Evolutionary conservation across 1,140 invertebrate species (phyloP), one percentile per base, ranked within the genome.

Genomic region (Mesaphorura yosii): DNA sequence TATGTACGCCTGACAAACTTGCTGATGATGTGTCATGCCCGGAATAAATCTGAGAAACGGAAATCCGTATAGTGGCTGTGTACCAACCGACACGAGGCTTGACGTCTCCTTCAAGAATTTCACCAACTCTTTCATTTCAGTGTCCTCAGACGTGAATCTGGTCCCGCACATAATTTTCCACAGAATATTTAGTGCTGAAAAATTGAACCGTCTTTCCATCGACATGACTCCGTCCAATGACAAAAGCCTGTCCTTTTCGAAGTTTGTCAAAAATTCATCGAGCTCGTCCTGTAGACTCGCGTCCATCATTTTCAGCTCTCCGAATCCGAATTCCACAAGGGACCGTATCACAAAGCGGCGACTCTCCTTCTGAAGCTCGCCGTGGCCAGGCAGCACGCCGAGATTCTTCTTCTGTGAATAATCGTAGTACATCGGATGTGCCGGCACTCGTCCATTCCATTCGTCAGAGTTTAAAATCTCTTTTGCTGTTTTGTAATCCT

Each of bases 321-420:
- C 48, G 28, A 40, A 51, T 2, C 38, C 48, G 26, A 51, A 31
- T 17, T 51, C 48, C 22, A 23, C 27, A 17, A 51, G n/a, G 19
- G 48, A 26, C 20, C 27, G 22, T 12, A 51, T 19, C 7, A 26
- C 27, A 40, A 51, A 51, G n/a, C 34, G 1, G 6, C 48, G 15
- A 15, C 20, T 51, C 27, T 51, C 48, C 25, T 37, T 38, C 48
- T 39, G 41, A 2, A 17, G 2, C n/a, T 40, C 37, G 1, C 31
- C 31, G 19, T 51, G 20, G 2, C 17, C 20, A 48, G 37, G 20
- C 22, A 48, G 15, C n/a, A 48, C 28, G 6, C 44, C 19, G 19
- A 42, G 14, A 42, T 42, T 42, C 19, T 42, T 19, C 10, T 19
- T 42, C 10, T 12, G 19, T 42, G 19, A 12, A 12, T 12, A n/a